A percentile compares a stretch with the other conserved stretches of the same genome.
These are phyloP conservation scores for Leptopilina boulardi DNA, from an alignment of 1,140 invertebrate genomes.

Conservation along the genomic window DNA sequence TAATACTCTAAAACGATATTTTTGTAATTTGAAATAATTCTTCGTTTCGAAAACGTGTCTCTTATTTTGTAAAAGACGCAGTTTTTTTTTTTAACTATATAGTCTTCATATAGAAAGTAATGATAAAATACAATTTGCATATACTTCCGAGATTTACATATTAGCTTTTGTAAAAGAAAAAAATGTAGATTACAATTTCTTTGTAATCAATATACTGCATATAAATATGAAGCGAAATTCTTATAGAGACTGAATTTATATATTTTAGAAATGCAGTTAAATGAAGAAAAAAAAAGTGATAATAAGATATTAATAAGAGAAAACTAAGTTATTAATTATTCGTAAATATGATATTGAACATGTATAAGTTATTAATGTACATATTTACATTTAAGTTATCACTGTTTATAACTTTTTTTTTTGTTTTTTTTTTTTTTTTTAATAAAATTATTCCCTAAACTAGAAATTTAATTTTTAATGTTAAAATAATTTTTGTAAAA, in stretches of 20 bases:
- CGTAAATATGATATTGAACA: neutral
- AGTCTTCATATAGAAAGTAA: slow-evolving; percentile 11
- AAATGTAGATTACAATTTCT: neutral
- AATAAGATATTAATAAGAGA: neutral
- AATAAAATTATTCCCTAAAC: too few species aligned
- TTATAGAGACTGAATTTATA: slow-evolving; percentile 6
- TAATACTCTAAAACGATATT: too few species aligned
- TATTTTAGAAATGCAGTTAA: neutral
- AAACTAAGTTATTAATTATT: neutral
- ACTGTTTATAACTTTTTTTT: too few species aligned
- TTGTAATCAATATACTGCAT: neutral
- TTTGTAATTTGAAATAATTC: too few species aligned
- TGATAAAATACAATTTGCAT: neutral
- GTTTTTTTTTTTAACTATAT: neutral
- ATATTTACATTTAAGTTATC: too few species aligned
- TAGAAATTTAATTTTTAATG: too few species aligned
- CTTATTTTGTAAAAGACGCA: neutral
- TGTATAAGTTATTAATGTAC: too few species aligned
- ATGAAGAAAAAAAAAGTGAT: too few species aligned
- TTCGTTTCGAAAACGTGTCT: too few species aligned
- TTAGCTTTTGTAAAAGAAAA: neutral
- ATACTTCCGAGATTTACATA: neutral
- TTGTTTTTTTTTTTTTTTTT: too few species aligned
- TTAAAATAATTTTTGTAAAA: too few species aligned
- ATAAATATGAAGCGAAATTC: neutral